Conservation (phyloP, 53 echinoderm and acorn worm species). For the Antedon mediterranea region DNA sequence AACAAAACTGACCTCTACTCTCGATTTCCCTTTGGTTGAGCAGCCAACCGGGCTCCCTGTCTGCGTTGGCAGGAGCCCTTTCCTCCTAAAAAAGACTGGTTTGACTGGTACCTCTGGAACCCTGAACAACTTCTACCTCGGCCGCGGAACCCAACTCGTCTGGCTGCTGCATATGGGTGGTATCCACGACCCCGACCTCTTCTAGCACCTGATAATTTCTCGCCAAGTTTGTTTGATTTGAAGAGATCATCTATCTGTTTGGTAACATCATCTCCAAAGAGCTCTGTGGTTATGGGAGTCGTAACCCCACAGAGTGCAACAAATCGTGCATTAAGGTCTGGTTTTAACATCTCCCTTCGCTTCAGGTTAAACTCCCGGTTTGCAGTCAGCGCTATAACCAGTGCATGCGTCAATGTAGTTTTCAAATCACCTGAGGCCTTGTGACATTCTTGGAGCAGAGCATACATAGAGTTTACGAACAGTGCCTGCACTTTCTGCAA, state of each 20-base stretch:
- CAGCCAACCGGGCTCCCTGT: not conserved
- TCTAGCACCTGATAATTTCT: not conserved
- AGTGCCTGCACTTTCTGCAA: not conserved
- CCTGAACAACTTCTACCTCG: not conserved
- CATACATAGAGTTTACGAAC: not conserved
- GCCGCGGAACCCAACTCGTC: not conserved
- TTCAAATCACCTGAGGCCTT: not conserved
- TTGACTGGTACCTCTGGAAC: not conserved
- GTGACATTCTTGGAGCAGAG: not conserved
- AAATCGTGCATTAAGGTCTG: conserved; percentile 12
- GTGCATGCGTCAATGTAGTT: not conserved
- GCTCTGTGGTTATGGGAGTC: conserved; percentile 6
- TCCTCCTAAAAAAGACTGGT: not conserved
- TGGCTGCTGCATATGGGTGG: not conserved
- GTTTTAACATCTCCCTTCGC: conserved; percentile 18
- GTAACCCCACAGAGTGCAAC: conserved; percentile 5
- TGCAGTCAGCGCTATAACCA: not conserved
- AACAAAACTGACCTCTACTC: not conserved
- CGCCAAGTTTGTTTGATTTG: conserved; percentile 9
- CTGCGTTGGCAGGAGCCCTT: not conserved
- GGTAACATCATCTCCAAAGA: conserved; percentile 19
- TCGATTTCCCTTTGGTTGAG: not conserved
- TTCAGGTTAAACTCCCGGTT: conserved; percentile 5
- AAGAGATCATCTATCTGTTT: conserved; percentile 15
- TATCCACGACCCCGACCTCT: not conserved